A percentile compares a stretch with the other conserved stretches of the same genome.
Evolutionary conservation across 2,113 vertebrate species (phyloP).

Genomic region (Kryptolebias marmoratus): DNA sequence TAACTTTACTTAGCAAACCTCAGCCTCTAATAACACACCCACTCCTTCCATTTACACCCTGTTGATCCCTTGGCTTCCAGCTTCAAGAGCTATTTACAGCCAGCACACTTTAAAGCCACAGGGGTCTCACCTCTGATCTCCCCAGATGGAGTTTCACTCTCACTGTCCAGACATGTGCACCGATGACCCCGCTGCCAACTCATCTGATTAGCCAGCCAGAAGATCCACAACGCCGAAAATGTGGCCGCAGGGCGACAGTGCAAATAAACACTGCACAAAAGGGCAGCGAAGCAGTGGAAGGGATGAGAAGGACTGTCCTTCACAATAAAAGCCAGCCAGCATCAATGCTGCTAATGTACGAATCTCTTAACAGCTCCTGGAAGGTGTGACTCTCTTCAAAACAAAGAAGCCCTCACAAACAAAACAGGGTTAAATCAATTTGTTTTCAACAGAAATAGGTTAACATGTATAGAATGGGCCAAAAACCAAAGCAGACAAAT

Average conservation of each 20-base stretch:
- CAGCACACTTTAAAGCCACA: slow-evolving; percentile 13
- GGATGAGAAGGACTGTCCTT: background rate
- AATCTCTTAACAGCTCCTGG: background rate
- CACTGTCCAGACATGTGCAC: slow-evolving; percentile 33
- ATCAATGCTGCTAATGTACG: background rate
- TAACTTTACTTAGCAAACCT: slow-evolving; percentile 9
- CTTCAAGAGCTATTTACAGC: slow-evolving; percentile 47
- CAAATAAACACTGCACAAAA: slow-evolving; percentile 36
- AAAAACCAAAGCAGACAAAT: too few species aligned
- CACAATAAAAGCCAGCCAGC: slow-evolving; percentile 1
- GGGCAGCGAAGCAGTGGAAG: slow-evolving; percentile 5
- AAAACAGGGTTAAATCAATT: too few species aligned
- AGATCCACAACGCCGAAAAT: slow-evolving; percentile 27
- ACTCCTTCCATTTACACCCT: slow-evolving; percentile 17
- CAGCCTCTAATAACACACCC: slow-evolving; percentile 21
- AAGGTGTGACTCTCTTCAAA: too few species aligned
- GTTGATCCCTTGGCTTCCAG: slow-evolving; percentile 42
- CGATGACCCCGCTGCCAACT: slow-evolving; percentile 25
- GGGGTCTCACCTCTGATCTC: slow-evolving; percentile 32
- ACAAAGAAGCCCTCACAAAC: too few species aligned
- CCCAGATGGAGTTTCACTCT: slow-evolving; percentile 42
- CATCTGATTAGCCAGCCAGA: slow-evolving; percentile 15
- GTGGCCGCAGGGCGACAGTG: slow-evolving; percentile 37
- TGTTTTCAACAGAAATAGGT: too few species aligned
- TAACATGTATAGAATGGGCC: too few species aligned